Evolutionary conservation across 2,113 vertebrate species (phyloP).

Genomic region (Psilopogon haemacephalus): DNA sequence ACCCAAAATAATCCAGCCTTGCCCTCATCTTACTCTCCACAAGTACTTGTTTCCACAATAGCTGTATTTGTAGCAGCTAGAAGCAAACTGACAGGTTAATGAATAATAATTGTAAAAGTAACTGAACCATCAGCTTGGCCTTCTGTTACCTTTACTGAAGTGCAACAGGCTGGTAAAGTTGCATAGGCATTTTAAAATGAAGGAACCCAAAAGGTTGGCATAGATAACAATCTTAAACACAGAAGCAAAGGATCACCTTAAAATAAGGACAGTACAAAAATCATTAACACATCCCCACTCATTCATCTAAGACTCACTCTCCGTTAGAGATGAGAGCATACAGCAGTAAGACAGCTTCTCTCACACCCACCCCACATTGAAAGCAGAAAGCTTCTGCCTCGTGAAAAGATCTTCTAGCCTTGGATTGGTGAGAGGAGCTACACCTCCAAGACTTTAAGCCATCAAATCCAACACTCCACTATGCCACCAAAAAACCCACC

Average conservation of each 20-base stretch:
- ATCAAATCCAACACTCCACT: neutral
- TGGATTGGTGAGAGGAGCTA: neutral
- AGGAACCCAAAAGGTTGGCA: neutral
- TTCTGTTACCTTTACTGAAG: constrained; percentile 32
- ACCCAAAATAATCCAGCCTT: neutral
- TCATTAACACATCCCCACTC: constrained; percentile 52
- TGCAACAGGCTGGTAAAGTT: constrained; percentile 7
- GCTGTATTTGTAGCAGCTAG: neutral
- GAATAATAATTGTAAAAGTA: neutral
- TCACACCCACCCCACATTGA: neutral
- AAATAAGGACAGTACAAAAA: constrained; percentile 57
- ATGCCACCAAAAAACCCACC: neutral
- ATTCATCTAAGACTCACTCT: constrained; percentile 44
- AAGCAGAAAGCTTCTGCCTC: neutral
- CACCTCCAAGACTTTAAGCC: neutral
- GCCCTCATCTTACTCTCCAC: neutral
- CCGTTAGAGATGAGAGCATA: neutral
- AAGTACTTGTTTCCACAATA: neutral
- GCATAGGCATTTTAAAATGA: constrained; percentile 23
- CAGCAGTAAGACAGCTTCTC: constrained; percentile 2
- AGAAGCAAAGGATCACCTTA: neutral
- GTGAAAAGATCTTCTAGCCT: neutral
- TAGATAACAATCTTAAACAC: neutral
- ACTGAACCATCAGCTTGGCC: neutral
- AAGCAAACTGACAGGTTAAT: neutral